Evolutionary conservation across 2,888 invertebrate species (phyloP).

Genomic region (Lomographa bimaculata): DNA sequence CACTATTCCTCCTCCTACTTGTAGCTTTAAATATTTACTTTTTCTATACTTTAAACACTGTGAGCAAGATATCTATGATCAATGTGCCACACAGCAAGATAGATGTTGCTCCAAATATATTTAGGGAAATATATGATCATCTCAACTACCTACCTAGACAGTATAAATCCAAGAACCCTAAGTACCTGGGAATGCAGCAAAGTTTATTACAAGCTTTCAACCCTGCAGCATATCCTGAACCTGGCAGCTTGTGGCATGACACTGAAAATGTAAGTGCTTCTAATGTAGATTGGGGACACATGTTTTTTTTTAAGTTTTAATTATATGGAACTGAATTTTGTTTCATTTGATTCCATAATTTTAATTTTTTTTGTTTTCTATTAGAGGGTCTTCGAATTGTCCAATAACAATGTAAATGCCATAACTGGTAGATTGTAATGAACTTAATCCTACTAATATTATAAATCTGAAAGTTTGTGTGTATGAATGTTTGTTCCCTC

Average conservation of each 20-base stretch:
- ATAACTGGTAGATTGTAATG: no score
- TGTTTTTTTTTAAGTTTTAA: no score
- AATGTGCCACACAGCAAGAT: conserved; percentile 54
- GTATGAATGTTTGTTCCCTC: no score
- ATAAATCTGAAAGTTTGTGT: no score
- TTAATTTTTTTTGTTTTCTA: no score
- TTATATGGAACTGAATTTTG: no score
- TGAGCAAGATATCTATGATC: conserved; percentile 46
- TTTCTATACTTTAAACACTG: conserved; percentile 64
- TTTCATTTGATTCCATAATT: no score
- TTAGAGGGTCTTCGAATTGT: no score
- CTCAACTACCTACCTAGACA: conserved; percentile 67
- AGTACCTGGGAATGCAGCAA: conserved; percentile 54
- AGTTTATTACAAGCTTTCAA: conserved; percentile 63
- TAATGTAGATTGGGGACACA: no score
- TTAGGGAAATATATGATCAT: conserved; percentile 66
- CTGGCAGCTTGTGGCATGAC: conserved; percentile 53
- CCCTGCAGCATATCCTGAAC: conserved; percentile 49
- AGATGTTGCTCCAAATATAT: conserved; percentile 51
- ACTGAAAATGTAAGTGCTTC: conserved; percentile 62
- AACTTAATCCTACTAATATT: no score
- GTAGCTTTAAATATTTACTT: conserved; percentile 73
- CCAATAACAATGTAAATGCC: no score
- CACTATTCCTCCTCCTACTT: conserved; percentile 65
- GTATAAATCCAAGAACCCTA: conserved; percentile 61